Percentiles rank a stretch among this genome's conserved stretches.
These are phyloP conservation scores for Hetaerina americana DNA, from an alignment of 1,140 invertebrate genomes.

Conservation along the genomic window DNA sequence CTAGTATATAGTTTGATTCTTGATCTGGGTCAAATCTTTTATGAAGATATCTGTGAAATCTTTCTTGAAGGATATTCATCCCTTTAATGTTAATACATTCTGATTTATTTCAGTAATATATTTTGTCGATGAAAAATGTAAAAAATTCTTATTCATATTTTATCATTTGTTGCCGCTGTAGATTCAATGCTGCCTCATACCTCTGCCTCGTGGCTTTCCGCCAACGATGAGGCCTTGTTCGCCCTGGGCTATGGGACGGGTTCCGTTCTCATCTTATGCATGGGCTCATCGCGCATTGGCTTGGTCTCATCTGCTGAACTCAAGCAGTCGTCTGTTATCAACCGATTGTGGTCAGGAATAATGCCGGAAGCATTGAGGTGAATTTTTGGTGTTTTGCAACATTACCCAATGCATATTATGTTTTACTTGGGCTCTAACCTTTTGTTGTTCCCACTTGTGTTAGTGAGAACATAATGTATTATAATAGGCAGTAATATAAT, in stretches of 20 bases:
- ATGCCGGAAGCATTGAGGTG: constrained; percentile 62
- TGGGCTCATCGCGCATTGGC: constrained; percentile 41
- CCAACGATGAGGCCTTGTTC: constrained; percentile 64
- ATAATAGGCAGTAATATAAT: no score
- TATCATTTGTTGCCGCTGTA: no score
- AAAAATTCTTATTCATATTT: constrained; percentile 12
- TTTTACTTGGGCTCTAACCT: no score
- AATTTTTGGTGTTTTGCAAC: no score
- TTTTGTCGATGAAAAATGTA: constrained; percentile 10
- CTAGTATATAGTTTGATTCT: no score
- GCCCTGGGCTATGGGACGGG: constrained; percentile 56
- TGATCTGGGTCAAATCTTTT: no score
- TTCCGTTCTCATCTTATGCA: constrained; percentile 49
- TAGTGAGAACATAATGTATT: no score
- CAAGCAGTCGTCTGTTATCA: constrained; percentile 67
- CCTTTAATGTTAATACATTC: no score
- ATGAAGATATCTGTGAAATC: no score
- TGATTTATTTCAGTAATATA: neutral
- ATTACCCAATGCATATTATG: no score
- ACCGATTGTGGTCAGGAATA: constrained; percentile 63
- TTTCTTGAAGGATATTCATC: no score
- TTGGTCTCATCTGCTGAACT: constrained; percentile 51
- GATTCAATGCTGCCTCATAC: constrained; percentile 57
- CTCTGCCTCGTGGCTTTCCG: constrained; percentile 54
- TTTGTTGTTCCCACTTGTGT: no score